Conservation (phyloP, 92 coral and sea anemone species). For the Muricea muricata region DNA sequence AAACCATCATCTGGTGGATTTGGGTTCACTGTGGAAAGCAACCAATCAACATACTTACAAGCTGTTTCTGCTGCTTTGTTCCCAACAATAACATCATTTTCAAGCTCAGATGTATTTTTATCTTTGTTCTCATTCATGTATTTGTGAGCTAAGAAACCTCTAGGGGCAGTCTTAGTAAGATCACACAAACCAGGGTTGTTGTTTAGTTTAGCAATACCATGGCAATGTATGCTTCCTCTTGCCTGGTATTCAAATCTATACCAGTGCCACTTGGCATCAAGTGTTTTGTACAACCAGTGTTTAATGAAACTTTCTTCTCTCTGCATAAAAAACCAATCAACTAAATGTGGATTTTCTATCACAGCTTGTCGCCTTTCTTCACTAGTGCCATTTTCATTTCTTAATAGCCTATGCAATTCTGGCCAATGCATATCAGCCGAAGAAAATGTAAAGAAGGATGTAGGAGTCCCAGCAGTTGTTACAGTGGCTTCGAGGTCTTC, state of each 20-base stretch:
- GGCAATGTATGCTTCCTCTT: slow-evolving; percentile 70
- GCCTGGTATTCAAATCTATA: slow-evolving; percentile 82
- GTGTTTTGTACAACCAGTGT: slow-evolving; percentile 77
- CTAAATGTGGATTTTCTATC: slow-evolving; percentile 37
- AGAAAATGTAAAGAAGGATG: slow-evolving; percentile 62
- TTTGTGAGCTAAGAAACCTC: slow-evolving; percentile 79
- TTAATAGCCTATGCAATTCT: slow-evolving; percentile 55
- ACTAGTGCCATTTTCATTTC: slow-evolving; percentile 45
- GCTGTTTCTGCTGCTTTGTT: slow-evolving; percentile 68
- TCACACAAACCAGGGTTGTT: slow-evolving; percentile 84
- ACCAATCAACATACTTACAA: slow-evolving; percentile 84
- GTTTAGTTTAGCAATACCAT: slow-evolving; percentile 47
- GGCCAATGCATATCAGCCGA: slow-evolving; percentile 73
- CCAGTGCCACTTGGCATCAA: slow-evolving; percentile 85
- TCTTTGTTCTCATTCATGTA: slow-evolving; percentile 67
- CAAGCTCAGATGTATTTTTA: slow-evolving; percentile 56
- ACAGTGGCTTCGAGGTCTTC: slow-evolving; percentile 64
- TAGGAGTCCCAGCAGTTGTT: slow-evolving; percentile 63
- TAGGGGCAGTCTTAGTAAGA: slow-evolving; percentile 70
- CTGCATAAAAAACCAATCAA: slow-evolving; percentile 85
- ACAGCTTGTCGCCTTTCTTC: slow-evolving; percentile 64
- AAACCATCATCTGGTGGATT: slow-evolving; percentile 71
- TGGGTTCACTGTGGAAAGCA: slow-evolving; percentile 78
- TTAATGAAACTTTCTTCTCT: slow-evolving; percentile 77
- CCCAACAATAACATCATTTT: slow-evolving; percentile 74